Evolutionary conservation across 2,797 vertebrate genomes (phyloP).

Genomic region (Hozukius guyotensis): DNA sequence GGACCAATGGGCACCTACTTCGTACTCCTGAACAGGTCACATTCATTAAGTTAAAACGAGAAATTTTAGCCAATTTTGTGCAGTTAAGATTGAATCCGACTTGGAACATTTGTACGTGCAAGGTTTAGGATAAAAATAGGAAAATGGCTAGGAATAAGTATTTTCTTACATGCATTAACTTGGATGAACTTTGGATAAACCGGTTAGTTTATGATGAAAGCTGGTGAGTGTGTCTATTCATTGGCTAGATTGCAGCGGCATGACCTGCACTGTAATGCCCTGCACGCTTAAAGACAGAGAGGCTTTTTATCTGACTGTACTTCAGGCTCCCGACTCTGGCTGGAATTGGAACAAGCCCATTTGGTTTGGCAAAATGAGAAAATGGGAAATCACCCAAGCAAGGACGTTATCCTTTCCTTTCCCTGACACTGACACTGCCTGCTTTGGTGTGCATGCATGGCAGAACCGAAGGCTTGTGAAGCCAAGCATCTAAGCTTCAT

Average conservation of each 20-base stretch:
- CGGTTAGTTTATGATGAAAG: constrained; percentile 2
- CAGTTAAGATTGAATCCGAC: not conserved
- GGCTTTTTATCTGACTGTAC: constrained; percentile 42
- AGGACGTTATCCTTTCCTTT: constrained; percentile 30
- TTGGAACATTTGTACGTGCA: not conserved
- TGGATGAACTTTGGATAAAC: not conserved
- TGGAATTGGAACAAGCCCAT: constrained; percentile 29
- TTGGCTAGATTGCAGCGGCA: constrained; percentile 6
- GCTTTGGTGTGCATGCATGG: constrained; percentile 17
- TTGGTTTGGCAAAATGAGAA: constrained; percentile 39
- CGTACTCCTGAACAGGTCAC: not conserved
- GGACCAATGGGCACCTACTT: not conserved
- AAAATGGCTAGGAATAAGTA: not conserved
- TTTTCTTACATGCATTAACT: not conserved
- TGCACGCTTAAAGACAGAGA: constrained; percentile 28
- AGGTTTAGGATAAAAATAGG: not conserved
- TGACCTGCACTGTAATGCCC: constrained; percentile 28
- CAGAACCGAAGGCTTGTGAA: constrained; percentile 7
- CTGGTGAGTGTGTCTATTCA: not conserved
- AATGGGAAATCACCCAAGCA: constrained; percentile 46
- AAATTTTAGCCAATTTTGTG: not conserved
- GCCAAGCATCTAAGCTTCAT: constrained; percentile 36
- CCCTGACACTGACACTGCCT: constrained; percentile 21
- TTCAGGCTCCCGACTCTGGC: not conserved
- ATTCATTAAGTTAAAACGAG: not conserved